These are phyloP conservation scores for Andricus quercusramuli DNA, from an alignment of 2,888 invertebrate genomes.

Conservation along the genomic window DNA sequence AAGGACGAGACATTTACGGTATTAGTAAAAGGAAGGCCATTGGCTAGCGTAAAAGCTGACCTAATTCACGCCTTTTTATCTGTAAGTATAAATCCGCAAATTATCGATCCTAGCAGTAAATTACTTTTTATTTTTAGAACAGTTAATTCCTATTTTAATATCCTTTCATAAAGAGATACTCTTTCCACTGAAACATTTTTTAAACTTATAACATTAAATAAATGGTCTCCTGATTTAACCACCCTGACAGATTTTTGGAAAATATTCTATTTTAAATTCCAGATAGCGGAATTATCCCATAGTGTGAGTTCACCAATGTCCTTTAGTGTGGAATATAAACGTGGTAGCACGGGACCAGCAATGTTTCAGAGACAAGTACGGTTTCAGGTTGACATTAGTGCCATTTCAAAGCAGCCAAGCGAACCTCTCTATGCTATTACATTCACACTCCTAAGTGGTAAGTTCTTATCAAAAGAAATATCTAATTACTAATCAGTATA, in stretches of 20 bases:
- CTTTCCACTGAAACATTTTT: background rate
- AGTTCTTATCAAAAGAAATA: slow-evolving; percentile 59
- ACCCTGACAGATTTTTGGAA: background rate
- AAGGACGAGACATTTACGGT: slow-evolving; percentile 98
- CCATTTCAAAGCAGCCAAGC: slow-evolving; percentile 89
- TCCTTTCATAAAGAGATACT: background rate
- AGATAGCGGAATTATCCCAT: slow-evolving; percentile 98
- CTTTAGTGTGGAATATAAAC: slow-evolving; percentile 97
- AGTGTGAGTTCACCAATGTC: slow-evolving; percentile 99
- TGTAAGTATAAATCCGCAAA: slow-evolving; percentile 81
- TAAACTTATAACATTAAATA: background rate
- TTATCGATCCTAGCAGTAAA: background rate
- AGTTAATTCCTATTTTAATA: background rate
- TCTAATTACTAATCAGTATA: background rate
- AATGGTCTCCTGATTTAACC: background rate
- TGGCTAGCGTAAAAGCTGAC: slow-evolving; percentile 98
- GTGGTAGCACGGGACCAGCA: slow-evolving; percentile 95
- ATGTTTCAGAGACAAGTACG: slow-evolving; percentile 98
- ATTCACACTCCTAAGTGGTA: slow-evolving; percentile 95
- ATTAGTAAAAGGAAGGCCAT: slow-evolving; percentile 96
- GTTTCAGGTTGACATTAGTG: slow-evolving; percentile 94
- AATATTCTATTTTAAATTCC: slow-evolving; percentile 56
- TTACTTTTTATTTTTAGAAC: background rate
- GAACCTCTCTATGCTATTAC: slow-evolving; percentile 94
- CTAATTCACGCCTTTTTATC: slow-evolving; percentile 98